phyloP scores from a whole-genome alignment of 2,888 invertebrate genomes.

The Netelia melanura region DNA sequence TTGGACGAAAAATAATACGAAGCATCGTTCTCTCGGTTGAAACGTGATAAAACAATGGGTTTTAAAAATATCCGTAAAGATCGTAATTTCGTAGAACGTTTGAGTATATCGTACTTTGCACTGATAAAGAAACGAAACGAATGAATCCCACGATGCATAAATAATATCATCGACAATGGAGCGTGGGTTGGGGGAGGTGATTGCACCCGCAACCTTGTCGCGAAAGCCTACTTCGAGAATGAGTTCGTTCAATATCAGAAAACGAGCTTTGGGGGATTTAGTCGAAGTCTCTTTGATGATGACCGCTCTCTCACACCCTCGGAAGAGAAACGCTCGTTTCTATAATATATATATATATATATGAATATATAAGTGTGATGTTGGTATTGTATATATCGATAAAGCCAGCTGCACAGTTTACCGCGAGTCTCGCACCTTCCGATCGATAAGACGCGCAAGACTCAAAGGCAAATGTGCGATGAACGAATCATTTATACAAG shows the following conservation, averaged over 20 bases:
- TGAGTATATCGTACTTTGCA: conserved; percentile 41
- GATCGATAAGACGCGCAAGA: conserved; percentile 53
- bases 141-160: conserved; percentile 8
- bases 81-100: not conserved
- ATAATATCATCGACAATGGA: not conserved
- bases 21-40: too few species aligned
- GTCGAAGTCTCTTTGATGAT: conserved; percentile 62
- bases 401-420: conserved; percentile 59
- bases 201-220: conserved; percentile 61
- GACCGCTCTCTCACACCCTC: conserved; percentile 56
- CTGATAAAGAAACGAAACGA: conserved; percentile 27
- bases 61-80: not conserved
- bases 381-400: not conserved
- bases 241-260: conserved; percentile 62
- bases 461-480: conserved; percentile 29
- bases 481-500: conserved; percentile 15
- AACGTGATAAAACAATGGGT: not conserved
- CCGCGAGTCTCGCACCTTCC: conserved; percentile 51
- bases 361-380: not conserved
- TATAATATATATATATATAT: too few species aligned
- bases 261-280: conserved; percentile 65
- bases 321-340: conserved; percentile 26
- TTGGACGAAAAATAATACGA: not conserved
- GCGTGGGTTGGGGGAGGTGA: conserved; percentile 42
- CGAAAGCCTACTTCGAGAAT: conserved; percentile 60